Evolutionary conservation across 2,888 invertebrate species (phyloP).

Genomic region (Listrodromus nycthemerus): DNA sequence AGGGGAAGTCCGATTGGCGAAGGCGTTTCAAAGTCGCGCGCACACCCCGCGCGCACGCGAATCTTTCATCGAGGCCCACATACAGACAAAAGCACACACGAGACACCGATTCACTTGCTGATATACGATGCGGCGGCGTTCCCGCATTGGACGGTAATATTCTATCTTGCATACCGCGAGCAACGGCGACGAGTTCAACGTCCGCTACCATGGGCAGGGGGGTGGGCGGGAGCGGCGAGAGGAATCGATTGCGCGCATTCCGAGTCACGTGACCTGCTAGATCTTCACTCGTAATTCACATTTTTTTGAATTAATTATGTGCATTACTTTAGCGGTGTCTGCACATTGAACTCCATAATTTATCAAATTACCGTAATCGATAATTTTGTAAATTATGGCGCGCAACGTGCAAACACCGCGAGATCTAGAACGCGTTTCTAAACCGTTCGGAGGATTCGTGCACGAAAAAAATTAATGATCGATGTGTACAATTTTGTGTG

Average conservation of each 20-base stretch:
- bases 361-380: neutral
- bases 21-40: constrained; percentile 59
- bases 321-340: neutral
- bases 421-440: neutral
- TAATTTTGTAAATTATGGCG: too few species aligned
- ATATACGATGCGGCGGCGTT: constrained; percentile 33
- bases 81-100: neutral
- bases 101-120: neutral
- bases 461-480: neutral
- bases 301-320: neutral
- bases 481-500: neutral
- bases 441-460: neutral
- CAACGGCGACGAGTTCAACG: constrained; percentile 63
- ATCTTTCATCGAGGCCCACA: constrained; percentile 19
- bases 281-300: constrained; percentile 26
- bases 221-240: constrained; percentile 4
- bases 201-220: constrained; percentile 22
- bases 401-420: neutral
- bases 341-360: neutral
- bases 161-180: constrained; percentile 45
- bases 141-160: constrained; percentile 18
- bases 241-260: constrained; percentile 50
- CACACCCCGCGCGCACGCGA: constrained; percentile 56
- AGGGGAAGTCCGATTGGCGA: constrained; percentile 64
- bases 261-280: constrained; percentile 33